Conservation (phyloP, 2,113 vertebrate genomes). For the Polyodon spathula region DNA sequence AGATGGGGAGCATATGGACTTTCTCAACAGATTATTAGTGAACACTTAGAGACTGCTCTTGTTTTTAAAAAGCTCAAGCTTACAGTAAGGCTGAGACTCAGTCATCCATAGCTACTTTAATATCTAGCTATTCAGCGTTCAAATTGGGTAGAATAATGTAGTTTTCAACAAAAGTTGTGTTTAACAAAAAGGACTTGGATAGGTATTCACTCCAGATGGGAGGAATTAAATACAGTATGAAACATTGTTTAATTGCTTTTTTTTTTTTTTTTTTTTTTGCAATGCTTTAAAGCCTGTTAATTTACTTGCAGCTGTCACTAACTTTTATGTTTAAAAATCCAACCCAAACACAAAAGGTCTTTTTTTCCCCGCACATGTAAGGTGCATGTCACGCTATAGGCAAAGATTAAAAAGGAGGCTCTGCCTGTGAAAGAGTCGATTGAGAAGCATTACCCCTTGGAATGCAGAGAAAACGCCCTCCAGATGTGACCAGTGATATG, state of each 20-base stretch:
- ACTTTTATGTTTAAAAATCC: conserved; percentile 27
- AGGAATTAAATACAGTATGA: conserved; percentile 33
- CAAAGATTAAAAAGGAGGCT: conserved; percentile 4
- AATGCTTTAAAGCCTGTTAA: conserved; percentile 24
- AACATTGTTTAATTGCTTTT: conserved; percentile 13
- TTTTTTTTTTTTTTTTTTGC: conserved; percentile 15
- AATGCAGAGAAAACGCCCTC: conserved; percentile 40
- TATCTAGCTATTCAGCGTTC: conserved; percentile 15
- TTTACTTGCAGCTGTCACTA: conserved; percentile 28
- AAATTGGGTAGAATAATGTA: conserved; percentile 26
- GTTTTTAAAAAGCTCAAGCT: too few species aligned
- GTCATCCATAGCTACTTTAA: too few species aligned
- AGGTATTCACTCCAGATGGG: conserved; percentile 42
- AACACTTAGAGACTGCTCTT: too few species aligned
- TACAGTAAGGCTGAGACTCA: too few species aligned
- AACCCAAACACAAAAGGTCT: conserved; percentile 24
- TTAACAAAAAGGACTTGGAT: conserved; percentile 22
- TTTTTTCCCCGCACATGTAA: conserved; percentile 39
- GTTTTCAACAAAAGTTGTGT: conserved; percentile 22
- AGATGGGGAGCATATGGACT: too few species aligned
- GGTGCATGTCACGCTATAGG: conserved; percentile 36
- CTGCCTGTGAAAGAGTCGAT: conserved; percentile 34
- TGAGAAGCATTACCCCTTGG: conserved; percentile 27
- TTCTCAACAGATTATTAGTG: too few species aligned
- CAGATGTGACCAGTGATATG: conserved; percentile 44